Conservation (phyloP, 2,113 vertebrate genomes). For the Girardinichthys multiradiatus region DNA sequence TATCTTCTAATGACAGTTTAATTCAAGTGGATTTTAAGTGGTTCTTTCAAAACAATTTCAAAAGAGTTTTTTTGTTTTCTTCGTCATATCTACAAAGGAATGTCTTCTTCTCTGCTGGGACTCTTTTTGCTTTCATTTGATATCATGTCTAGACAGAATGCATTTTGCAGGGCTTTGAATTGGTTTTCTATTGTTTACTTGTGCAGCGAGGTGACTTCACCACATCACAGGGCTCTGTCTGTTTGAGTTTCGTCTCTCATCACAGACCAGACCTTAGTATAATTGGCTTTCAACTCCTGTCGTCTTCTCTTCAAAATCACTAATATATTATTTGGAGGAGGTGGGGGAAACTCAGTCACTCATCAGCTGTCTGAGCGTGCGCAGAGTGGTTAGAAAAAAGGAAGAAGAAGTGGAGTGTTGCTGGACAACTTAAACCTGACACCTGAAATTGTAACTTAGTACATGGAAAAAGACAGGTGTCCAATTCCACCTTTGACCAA, state of each 20-base stretch:
- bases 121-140: constrained; percentile 44
- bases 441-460: constrained; percentile 66
- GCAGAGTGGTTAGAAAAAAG: constrained; percentile 26
- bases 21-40: constrained; percentile 51
- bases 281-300: constrained; percentile 60
- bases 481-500: constrained; percentile 51
- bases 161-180: constrained; percentile 54
- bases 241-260: constrained; percentile 60
- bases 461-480: constrained; percentile 58
- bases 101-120: constrained; percentile 39
- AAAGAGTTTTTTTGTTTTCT: constrained; percentile 25
- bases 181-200: constrained; percentile 51
- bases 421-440: constrained; percentile 62
- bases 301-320: constrained; percentile 30
- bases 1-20: constrained; percentile 32
- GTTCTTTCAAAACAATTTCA: constrained; percentile 56
- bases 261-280: constrained; percentile 45
- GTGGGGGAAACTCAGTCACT: constrained; percentile 12
- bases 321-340: constrained; percentile 10
- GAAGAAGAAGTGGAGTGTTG: constrained; percentile 19
- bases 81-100: constrained; percentile 23
- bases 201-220: constrained; percentile 57
- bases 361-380: constrained; percentile 37
- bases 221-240: constrained; percentile 74
- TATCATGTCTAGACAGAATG: constrained; percentile 69